Conservation (phyloP, 2,113 vertebrate species). For the Aptenodytes forsteri region DNA sequence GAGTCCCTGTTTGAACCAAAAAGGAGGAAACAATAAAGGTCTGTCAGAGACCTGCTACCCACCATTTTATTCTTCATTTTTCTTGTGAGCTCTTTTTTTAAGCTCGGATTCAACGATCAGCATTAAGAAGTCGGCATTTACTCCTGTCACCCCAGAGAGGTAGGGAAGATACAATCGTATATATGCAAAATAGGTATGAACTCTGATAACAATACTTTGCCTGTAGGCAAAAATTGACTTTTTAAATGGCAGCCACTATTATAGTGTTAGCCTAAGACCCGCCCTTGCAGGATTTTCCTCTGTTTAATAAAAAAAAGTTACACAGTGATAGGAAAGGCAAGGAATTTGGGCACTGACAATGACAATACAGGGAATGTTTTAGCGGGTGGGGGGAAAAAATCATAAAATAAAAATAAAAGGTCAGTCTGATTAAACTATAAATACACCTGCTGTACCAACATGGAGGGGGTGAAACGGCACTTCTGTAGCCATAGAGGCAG, state of each 20-base stretch:
- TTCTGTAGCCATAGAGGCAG: neutral
- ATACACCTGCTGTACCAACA: neutral
- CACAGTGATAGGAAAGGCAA: neutral
- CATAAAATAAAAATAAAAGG: neutral
- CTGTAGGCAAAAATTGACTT: constrained; percentile 68
- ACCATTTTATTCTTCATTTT: neutral
- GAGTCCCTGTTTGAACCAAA: neutral
- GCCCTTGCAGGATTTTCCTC: constrained; percentile 17
- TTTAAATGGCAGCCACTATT: constrained; percentile 54
- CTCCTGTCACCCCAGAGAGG: constrained; percentile 48
- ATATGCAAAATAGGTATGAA: constrained; percentile 55
- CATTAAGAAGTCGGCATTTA: constrained; percentile 51
- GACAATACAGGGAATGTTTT: rapidly evolving
- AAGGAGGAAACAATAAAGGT: neutral
- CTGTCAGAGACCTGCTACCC: neutral
- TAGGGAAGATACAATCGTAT: constrained; percentile 9
- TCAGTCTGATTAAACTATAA: neutral
- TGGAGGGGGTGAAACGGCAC: neutral
- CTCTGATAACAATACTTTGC: constrained; percentile 63
- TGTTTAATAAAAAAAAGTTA: neutral
- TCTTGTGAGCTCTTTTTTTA: constrained; percentile 3
- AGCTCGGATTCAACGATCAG: neutral
- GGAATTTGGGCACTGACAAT: neutral
- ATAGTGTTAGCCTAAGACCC: constrained; percentile 15
- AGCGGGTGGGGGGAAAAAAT: neutral